Conservation (phyloP, 1,140 invertebrate species). For the Drosophila burlai region DNA sequence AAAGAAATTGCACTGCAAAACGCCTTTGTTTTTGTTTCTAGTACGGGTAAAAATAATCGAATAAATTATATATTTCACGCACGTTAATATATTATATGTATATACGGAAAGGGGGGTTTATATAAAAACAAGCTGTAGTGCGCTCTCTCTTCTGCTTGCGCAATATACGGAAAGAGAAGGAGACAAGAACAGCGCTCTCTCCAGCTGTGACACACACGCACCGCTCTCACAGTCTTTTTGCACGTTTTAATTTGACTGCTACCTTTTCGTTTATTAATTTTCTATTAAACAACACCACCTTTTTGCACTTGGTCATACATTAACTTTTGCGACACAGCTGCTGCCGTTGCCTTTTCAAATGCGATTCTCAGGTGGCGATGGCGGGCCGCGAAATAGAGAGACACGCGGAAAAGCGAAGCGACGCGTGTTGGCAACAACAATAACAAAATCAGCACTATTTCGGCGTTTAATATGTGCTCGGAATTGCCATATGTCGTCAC, state of each 20-base stretch:
- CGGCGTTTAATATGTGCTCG: conserved; percentile 13
- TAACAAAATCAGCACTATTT: conserved; percentile 14
- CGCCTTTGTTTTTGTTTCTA: conserved; percentile 36
- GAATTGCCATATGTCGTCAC: conserved; percentile 41
- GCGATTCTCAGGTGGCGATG: conserved; percentile 26
- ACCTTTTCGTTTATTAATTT: conserved; percentile 30
- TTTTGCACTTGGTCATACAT: conserved; percentile 39
- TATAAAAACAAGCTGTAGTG: conserved; percentile 27
- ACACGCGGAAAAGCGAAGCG: conserved; percentile 29
- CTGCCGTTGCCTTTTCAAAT: conserved; percentile 24
- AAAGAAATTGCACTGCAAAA: conserved; percentile 34
- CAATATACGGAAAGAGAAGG: conserved; percentile 29
- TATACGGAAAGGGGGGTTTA: conserved; percentile 5
- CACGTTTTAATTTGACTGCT: conserved; percentile 42
- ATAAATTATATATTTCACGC: conserved; percentile 41
- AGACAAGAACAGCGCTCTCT: conserved; percentile 8
- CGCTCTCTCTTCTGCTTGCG: conserved; percentile 45
- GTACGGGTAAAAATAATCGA: conserved; percentile 29
- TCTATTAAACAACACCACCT: conserved; percentile 41
- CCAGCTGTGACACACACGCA: conserved; percentile 21
- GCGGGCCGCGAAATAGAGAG: conserved; percentile 6
- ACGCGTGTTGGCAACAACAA: conserved; percentile 8
- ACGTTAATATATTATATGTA: conserved; percentile 11
- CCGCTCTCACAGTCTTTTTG: conserved; percentile 29
- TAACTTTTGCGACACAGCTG: conserved; percentile 30